A percentile compares a stretch with the other conserved stretches of the same genome.
Conservation (phyloP, 2,888 invertebrate species). For the Standfussiana lucernea region DNA sequence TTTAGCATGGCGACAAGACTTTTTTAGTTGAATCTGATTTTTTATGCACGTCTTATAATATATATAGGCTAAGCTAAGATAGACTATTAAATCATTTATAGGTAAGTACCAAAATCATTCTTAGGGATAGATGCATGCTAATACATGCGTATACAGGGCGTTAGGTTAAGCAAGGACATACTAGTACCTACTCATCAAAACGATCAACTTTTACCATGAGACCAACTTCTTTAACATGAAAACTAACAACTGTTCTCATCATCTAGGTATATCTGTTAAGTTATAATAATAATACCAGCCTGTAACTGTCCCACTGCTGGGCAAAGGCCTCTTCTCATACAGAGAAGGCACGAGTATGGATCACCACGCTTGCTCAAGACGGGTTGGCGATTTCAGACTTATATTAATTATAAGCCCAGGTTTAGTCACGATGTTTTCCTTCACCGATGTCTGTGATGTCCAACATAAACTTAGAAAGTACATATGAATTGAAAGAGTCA, state of each 20-base stretch:
- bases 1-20: slow-evolving; percentile 36
- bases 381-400: too few relatives aligned
- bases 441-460: too few relatives aligned
- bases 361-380: too few relatives aligned
- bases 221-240: background rate
- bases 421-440: too few relatives aligned
- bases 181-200: background rate
- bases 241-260: background rate
- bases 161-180: too few relatives aligned
- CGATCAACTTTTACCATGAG: background rate
- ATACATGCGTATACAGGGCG: background rate
- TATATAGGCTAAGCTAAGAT: slow-evolving; percentile 4
- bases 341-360: too few relatives aligned
- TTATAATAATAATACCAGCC: too few relatives aligned
- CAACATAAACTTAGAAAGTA: too few relatives aligned
- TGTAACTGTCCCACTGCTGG: too few relatives aligned
- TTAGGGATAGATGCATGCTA: background rate
- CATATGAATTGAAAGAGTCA: too few relatives aligned
- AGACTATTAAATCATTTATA: slow-evolving; percentile 24
- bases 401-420: too few relatives aligned
- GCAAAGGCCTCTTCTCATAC: too few relatives aligned
- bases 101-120: background rate
- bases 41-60: background rate
- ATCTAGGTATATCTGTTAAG: background rate
- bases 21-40: slow-evolving; percentile 24